Base-by-base conservation (phyloP, 2,888 invertebrate species). In the Carabus problematicus region DNA sequence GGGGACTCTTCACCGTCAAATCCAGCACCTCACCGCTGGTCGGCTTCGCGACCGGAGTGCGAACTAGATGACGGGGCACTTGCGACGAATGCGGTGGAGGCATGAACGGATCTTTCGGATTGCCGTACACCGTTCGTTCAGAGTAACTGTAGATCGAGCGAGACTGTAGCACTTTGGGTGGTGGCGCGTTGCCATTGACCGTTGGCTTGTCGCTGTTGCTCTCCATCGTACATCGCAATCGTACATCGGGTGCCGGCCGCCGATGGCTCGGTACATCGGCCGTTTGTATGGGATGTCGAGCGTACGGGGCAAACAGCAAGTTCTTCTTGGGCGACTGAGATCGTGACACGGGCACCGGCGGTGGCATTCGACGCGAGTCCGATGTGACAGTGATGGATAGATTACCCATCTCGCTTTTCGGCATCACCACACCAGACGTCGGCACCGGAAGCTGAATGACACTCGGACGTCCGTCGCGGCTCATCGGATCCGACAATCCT, bases 61-160 rank as follows among this genome's bases (percentile, higher is more conserved):
- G 63, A 40, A 70, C 58, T 12, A 71, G 14, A 49, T 69, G 64
- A n/a, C 67, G 39, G 62, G 29, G 77, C 45, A 70, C 74, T 41
- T 70, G 72, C 2, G 76, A 72, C 0, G 84, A 80, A 60, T 85
- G 85, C 0, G 85, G 84, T 0, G 85, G 85, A 0, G 87, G 85
- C 79, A 84, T 84, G 71, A 88, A 83, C 2, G 87, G 86, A 75
- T 90, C 91, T 76, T 90, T 91, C 0, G 91, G 91, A 79, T 91
- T 89, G 0, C 91, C 90, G 74, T 91, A 91, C 0, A 91, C 87
- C 0, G 85, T 89, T 75, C 85, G 88, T 74, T 89, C 88, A 0
- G 85, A 85, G 74, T 84, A 84, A 0, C 88, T 86, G 79, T 87
- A 91, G 56, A 89, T 88, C 3, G 89, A 88, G 16, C 85, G 87